phyloP scores from a whole-genome alignment of 2,797 vertebrate genomes.

The Mormyrus hasselquistii region DNA sequence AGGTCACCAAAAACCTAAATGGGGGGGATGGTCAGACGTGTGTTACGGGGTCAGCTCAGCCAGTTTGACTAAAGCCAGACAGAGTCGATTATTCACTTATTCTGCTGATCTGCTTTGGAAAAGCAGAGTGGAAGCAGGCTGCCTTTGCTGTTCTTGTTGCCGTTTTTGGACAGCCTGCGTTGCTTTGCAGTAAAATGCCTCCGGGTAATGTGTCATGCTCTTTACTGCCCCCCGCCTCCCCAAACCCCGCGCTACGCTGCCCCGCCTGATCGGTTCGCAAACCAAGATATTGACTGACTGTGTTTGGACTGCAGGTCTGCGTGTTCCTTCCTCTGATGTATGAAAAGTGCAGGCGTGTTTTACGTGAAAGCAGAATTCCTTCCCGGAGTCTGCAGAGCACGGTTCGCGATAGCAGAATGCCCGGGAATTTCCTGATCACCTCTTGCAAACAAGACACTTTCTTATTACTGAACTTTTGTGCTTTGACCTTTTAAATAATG shows the following conservation, averaged over 20 bases:
- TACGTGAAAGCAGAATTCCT: background rate
- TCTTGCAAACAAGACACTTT: background rate
- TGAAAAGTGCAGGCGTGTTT: background rate
- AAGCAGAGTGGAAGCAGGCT: background rate
- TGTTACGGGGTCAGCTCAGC: background rate
- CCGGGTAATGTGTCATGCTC: background rate
- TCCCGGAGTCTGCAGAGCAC: background rate
- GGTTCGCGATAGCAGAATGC: background rate
- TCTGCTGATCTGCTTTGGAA: background rate
- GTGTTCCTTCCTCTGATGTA: background rate
- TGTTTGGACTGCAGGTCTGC: background rate
- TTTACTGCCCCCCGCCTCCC: background rate
- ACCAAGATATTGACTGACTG: background rate
- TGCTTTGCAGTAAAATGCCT: slow-evolving; percentile 1
- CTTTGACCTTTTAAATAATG: background rate
- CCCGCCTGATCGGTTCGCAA: background rate
- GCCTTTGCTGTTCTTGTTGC: background rate
- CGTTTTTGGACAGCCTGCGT: background rate
- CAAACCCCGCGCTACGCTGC: background rate
- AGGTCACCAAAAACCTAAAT: background rate
- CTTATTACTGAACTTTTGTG: background rate
- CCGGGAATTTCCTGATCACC: background rate
- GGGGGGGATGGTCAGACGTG: background rate
- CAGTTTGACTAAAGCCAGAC: background rate
- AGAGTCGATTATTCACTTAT: background rate